phyloP scores from a whole-genome alignment of 2,888 invertebrate species.

The Callinectes sapidus region DNA sequence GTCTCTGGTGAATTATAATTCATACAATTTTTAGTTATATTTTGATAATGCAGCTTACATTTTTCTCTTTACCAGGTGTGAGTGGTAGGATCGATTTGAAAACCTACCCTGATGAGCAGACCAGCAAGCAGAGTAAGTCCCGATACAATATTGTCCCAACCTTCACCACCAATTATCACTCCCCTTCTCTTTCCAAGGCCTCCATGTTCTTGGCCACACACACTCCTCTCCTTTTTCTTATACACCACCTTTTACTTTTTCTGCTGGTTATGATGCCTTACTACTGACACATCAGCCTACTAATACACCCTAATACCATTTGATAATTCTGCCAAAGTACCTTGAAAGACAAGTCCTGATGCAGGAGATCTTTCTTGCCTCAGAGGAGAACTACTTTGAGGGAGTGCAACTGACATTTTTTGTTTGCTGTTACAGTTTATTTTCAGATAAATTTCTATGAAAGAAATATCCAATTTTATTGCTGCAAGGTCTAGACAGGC shows the following conservation, averaged over 20 bases:
- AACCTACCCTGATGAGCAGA: constrained; percentile 86
- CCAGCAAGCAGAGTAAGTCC: constrained; percentile 89
- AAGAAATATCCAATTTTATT: background rate
- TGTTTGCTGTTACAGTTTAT: background rate
- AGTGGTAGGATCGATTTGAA: constrained; percentile 81
- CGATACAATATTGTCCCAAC: constrained; percentile 36
- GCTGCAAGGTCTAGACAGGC: background rate
- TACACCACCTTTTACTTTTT: background rate
- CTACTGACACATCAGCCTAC: background rate
- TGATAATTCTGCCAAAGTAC: constrained; percentile 2
- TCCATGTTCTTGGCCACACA: background rate
- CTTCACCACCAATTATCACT: background rate
- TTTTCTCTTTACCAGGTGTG: background rate
- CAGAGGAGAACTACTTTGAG: background rate
- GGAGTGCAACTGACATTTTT: background rate
- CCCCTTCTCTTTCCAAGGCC: background rate
- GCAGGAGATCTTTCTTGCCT: background rate
- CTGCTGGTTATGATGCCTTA: background rate
- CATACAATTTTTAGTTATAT: background rate
- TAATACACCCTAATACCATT: constrained; percentile 1
- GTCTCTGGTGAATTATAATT: too few species aligned
- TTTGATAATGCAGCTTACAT: background rate
- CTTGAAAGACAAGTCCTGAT: background rate
- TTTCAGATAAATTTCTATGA: background rate
- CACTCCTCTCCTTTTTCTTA: background rate